These are phyloP conservation scores for Coregonus suidteri DNA, from an alignment of 2,797 vertebrate genomes.

Conservation along the genomic window DNA sequence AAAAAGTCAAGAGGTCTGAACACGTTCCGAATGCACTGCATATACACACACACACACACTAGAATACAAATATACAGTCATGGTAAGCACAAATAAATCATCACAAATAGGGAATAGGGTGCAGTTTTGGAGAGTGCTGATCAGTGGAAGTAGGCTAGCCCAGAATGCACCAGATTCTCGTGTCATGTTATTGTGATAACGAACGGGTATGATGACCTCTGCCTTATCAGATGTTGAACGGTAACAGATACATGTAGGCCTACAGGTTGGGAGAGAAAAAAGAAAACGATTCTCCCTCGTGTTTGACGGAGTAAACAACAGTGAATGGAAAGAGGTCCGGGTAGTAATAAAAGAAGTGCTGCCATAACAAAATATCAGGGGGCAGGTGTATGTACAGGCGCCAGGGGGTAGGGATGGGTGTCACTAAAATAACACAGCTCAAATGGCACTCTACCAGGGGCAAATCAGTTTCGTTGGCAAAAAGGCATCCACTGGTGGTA, in stretches of 20 bases:
- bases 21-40: too few relatives aligned
- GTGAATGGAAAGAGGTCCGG: slow-evolving; percentile 34
- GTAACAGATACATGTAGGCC: slow-evolving; percentile 28
- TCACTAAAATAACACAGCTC: slow-evolving; percentile 56
- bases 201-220: not conserved
- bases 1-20: too few relatives aligned
- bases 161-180: not conserved
- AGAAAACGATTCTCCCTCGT: slow-evolving; percentile 1
- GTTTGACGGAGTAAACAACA: slow-evolving; percentile 23
- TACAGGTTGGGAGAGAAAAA: not conserved
- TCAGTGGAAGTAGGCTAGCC: not conserved
- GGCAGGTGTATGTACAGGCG: slow-evolving; percentile 2
- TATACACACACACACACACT: too few relatives aligned
- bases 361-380: slow-evolving; percentile 32
- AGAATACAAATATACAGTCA: too few relatives aligned
- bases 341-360: slow-evolving; percentile 6
- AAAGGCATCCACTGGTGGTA: slow-evolving; percentile 45
- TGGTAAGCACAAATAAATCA: too few relatives aligned
- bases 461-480: slow-evolving; percentile 58
- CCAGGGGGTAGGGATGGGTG: slow-evolving; percentile 19
- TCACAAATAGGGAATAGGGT: not conserved
- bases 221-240: not conserved
- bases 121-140: not conserved
- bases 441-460: slow-evolving; percentile 39
- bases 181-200: not conserved